Percentiles rank a stretch among this genome's conserved stretches.
These are phyloP conservation scores for Muscidifurax raptorellus DNA, from an alignment of 1,140 invertebrate species.

Conservation along the genomic window DNA sequence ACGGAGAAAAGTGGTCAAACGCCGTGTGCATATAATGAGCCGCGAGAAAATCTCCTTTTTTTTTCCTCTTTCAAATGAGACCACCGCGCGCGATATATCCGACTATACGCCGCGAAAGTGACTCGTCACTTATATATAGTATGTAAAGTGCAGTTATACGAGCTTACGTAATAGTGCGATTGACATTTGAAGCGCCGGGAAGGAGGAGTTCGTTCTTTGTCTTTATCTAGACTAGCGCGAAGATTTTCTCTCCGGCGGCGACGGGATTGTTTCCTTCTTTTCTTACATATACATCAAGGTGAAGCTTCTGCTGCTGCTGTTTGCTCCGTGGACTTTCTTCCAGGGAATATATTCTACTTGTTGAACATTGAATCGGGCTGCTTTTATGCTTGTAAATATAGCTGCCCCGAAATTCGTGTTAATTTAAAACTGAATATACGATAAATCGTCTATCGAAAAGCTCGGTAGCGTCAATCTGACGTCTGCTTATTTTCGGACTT, in stretches of 20 bases:
- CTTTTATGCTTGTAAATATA: background rate
- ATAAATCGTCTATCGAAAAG: too few relatives aligned
- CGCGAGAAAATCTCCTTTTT: background rate
- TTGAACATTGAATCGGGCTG: too few relatives aligned
- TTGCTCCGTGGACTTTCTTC: too few relatives aligned
- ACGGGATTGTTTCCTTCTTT: background rate
- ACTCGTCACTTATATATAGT: constrained; percentile 10
- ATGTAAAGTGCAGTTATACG: constrained; percentile 5
- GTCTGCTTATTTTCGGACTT: background rate
- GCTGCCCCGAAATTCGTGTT: too few relatives aligned
- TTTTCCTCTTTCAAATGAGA: background rate
- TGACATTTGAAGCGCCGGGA: constrained; percentile 33
- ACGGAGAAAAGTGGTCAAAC: constrained; percentile 4
- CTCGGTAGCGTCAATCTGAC: background rate
- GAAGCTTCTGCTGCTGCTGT: too few relatives aligned
- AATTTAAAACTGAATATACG: too few relatives aligned
- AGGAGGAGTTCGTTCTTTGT: background rate
- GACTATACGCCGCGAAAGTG: background rate
- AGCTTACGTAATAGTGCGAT: constrained; percentile 30
- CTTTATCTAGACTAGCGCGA: background rate
- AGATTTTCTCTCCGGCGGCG: background rate
- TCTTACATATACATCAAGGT: background rate
- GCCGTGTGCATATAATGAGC: background rate
- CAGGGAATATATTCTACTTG: too few relatives aligned
- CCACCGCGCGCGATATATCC: too few relatives aligned